These are phyloP conservation scores for Anastrepha obliqua DNA, from an alignment of 1,140 invertebrate genomes.

Conservation along the genomic window DNA sequence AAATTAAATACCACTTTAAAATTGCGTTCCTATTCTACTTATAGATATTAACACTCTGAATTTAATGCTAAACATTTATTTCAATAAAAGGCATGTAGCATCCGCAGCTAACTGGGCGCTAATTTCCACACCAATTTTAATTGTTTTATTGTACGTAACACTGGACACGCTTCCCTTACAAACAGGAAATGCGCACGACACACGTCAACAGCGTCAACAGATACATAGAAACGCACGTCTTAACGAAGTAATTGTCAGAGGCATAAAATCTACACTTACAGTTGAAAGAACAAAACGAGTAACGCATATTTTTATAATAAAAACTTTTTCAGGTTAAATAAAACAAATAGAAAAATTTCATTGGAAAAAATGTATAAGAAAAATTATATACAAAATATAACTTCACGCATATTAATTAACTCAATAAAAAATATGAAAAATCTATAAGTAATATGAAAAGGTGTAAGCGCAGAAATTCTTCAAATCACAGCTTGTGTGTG, in stretches of 20 bases:
- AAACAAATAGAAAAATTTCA: background rate
- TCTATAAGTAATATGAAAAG: background rate
- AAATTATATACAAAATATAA: background rate
- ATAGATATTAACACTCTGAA: too few species aligned
- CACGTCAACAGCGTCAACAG: background rate
- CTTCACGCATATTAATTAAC: background rate
- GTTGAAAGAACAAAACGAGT: background rate
- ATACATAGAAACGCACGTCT: background rate
- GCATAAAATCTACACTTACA: background rate
- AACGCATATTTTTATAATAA: background rate
- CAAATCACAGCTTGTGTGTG: background rate
- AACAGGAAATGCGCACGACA: slow-evolving; percentile 2
- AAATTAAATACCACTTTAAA: too few species aligned
- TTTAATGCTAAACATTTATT: background rate
- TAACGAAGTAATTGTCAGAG: background rate
- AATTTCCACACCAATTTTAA: slow-evolving; percentile 11
- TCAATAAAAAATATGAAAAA: background rate
- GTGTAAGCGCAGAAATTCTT: background rate
- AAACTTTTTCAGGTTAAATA: background rate
- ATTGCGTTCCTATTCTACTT: too few species aligned
- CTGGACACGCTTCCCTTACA: background rate
- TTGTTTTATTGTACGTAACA: background rate
- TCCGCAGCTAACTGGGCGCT: background rate
- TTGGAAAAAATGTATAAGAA: slow-evolving; percentile 11
- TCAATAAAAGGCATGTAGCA: background rate